Percentiles rank a stretch among this genome's conserved stretches.
These are phyloP conservation scores for Napeogenes inachia DNA, from an alignment of 2,888 invertebrate species.

Conservation along the genomic window DNA sequence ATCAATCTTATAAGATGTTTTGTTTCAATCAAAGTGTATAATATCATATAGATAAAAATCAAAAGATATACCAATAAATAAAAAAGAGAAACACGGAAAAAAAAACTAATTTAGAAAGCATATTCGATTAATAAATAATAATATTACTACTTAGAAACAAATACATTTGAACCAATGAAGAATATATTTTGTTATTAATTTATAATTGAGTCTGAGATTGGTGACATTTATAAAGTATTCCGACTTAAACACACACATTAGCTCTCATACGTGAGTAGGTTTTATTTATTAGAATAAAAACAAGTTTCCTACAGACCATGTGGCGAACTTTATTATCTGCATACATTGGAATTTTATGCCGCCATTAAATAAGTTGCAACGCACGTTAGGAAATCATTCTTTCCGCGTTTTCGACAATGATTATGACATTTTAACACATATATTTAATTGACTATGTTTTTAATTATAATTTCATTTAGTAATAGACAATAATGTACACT, in stretches of 20 bases:
- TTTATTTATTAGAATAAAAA: constrained; percentile 17
- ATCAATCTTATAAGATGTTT: neutral
- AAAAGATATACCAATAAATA: too few relatives aligned
- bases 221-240: too few relatives aligned
- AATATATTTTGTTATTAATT: too few relatives aligned
- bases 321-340: constrained; percentile 22
- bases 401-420: constrained; percentile 30
- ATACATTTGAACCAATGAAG: too few relatives aligned
- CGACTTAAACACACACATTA: too few relatives aligned
- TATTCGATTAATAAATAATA: too few relatives aligned
- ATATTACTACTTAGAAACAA: too few relatives aligned
- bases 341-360: constrained; percentile 28
- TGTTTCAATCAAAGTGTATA: neutral
- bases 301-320: constrained; percentile 23
- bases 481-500: neutral
- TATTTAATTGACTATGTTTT: constrained; percentile 22
- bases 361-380: constrained; percentile 29
- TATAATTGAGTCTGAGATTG: too few relatives aligned
- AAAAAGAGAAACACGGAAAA: too few relatives aligned
- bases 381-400: constrained; percentile 25
- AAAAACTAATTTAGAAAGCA: too few relatives aligned
- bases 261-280: neutral
- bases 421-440: constrained; percentile 28
- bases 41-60: neutral
- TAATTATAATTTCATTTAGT: constrained; percentile 9